Conservation (phyloP, 2,888 invertebrate species). For the Sussaba pulchella region DNA sequence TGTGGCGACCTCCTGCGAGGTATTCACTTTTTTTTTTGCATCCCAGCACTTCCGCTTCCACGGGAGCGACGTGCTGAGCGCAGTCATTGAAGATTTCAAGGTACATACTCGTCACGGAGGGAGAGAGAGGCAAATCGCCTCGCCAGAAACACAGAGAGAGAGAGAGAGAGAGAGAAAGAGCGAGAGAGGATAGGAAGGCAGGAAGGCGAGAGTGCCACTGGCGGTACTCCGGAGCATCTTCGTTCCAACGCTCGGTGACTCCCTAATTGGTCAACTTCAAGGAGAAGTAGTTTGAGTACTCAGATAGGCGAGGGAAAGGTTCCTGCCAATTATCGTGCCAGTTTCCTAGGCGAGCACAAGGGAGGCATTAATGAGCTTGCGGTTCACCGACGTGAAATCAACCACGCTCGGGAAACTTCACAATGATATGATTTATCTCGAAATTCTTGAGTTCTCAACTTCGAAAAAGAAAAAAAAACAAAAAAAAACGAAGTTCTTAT, state of each 20-base stretch:
- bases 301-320: slow-evolving; percentile 33
- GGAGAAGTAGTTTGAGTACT: slow-evolving; percentile 50
- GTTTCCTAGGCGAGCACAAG: slow-evolving; percentile 6
- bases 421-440: background rate
- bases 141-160: background rate
- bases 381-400: background rate
- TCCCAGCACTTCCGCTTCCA: slow-evolving; percentile 33
- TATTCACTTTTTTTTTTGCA: background rate
- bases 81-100: slow-evolving; percentile 32
- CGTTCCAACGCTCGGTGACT: slow-evolving; percentile 52
- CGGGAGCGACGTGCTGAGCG: slow-evolving; percentile 9
- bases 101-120: slow-evolving; percentile 26
- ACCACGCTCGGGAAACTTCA: background rate
- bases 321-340: slow-evolving; percentile 60
- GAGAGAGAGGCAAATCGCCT: background rate
- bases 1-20: slow-evolving; percentile 20
- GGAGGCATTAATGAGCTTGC: slow-evolving; percentile 44
- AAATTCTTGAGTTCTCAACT: background rate
- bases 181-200: too few relatives aligned
- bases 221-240: slow-evolving; percentile 47
- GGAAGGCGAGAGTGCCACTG: slow-evolving; percentile 37
- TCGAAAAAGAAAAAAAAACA: background rate
- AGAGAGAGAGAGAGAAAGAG: too few relatives aligned
- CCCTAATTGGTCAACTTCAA: slow-evolving; percentile 62
- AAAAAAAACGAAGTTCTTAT: too few relatives aligned